Conservation (phyloP, 2,113 vertebrate genomes). For the Seriola rivoliana region DNA sequence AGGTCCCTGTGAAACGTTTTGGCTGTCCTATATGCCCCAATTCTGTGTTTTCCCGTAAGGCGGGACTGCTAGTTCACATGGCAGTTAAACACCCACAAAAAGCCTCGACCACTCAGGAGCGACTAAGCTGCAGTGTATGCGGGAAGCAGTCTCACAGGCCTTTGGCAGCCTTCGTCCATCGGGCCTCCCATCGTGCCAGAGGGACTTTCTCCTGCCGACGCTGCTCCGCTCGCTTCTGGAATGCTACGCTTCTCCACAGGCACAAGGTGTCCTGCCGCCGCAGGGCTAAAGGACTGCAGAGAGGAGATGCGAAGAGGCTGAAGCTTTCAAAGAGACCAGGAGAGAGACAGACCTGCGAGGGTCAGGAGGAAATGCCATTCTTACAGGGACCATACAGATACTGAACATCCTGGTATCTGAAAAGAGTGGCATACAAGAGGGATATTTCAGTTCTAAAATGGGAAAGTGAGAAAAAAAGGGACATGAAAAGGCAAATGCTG, state of each 20-base stretch:
- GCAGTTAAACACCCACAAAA: constrained; percentile 84
- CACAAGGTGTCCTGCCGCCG: constrained; percentile 84
- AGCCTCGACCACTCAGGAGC: constrained; percentile 83
- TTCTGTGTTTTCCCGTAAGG: constrained; percentile 83
- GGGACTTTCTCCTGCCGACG: constrained; percentile 85
- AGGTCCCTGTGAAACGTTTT: constrained; percentile 84
- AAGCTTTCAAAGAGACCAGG: constrained; percentile 76
- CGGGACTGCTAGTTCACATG: constrained; percentile 85
- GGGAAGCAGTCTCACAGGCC: constrained; percentile 92
- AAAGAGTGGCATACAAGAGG: constrained; percentile 48
- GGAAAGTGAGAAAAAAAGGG: constrained; percentile 61
- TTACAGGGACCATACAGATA: constrained; percentile 81
- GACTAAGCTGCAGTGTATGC: constrained; percentile 91
- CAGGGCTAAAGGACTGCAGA: constrained; percentile 77
- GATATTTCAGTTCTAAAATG: constrained; percentile 62
- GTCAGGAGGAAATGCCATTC: constrained; percentile 76
- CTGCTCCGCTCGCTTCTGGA: constrained; percentile 86
- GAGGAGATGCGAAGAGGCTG: constrained; percentile 73
- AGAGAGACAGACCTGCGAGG: constrained; percentile 73
- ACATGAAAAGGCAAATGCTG: constrained; percentile 65
- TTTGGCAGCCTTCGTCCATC: constrained; percentile 89
- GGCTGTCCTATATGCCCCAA: constrained; percentile 85
- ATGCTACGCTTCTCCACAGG: constrained; percentile 82
- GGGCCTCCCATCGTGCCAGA: constrained; percentile 83
- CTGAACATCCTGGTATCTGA: constrained; percentile 71